Evolutionary conservation across 23 tunicate species (phyloP), one percentile per base, ranked within the genome.

Genomic region (Styela plicata): DNA sequence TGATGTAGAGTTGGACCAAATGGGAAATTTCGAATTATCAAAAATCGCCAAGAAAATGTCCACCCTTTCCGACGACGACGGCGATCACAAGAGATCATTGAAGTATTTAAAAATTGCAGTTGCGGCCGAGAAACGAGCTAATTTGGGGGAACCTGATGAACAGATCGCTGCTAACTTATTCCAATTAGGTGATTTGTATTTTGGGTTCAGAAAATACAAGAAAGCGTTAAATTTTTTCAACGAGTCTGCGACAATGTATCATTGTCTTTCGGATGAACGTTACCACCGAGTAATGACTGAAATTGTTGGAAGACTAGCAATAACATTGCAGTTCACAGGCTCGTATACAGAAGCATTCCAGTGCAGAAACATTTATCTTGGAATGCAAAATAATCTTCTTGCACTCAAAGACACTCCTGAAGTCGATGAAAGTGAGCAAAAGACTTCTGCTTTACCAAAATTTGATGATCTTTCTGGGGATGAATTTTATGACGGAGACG

Each of bases 31-130:
- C 36, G 78, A 73, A 73, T 13, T 34, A 19, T 32, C 36, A 73
- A 73, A 73, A 73, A 73, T 73, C 19, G 78, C 37, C 52, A 73
- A 30, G 31, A 73, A 34, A 73, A 73, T 73, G 78, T 5, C 31
- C 3, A 32, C 25, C 7, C 7, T 73, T 5, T 30, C 52, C 7
- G 52, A 73, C 29, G 31, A 33, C 26, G 29, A 22, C 7, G 37
- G 37, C 5, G 44, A 73, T 73, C 37, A 30, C 17, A 73, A 73
- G 31, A 73, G 24, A 25, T 33, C 78, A 31, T 30, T 73, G 36
- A 73, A 73, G 31, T 73, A 73, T 19, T 19, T 73, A 19, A 73
- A 73, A 30, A 73, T 73, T 73, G 37, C 37, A 3, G 31, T 73
- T 32, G 24, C 18, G 7, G 26, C 31, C 13, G 52, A 32, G 19